These are phyloP conservation scores for Geopemphigus sp. DNA, from an alignment of 1,140 invertebrate genomes.

Conservation along the genomic window DNA sequence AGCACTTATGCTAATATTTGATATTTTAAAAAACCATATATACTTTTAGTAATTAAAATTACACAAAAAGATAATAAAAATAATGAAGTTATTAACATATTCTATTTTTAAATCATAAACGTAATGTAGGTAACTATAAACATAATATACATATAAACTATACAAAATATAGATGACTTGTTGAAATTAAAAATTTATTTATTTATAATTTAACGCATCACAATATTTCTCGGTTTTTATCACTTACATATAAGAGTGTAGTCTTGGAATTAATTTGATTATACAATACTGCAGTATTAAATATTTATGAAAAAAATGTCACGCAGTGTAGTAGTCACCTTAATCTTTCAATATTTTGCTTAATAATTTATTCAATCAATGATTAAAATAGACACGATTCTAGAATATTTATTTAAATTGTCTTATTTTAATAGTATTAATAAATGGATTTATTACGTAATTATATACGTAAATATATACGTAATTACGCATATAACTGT, in stretches of 20 bases:
- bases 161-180: neutral
- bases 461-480: neutral
- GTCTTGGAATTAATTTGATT: neutral
- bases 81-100: conserved; percentile 3
- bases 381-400: neutral
- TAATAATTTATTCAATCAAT: neutral
- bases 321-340: neutral
- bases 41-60: conserved; percentile 14
- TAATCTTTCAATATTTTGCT: neutral
- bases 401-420: neutral
- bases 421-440: neutral
- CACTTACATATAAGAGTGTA: neutral
- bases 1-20: neutral
- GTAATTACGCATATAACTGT: too few relatives aligned
- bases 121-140: neutral
- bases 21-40: neutral
- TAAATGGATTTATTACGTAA: neutral
- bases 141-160: neutral
- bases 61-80: neutral
- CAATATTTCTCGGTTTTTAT: neutral
- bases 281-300: neutral
- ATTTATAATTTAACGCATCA: neutral
- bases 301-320: neutral
- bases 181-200: neutral
- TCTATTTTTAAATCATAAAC: neutral